These are phyloP conservation scores for Lemur catta DNA, from an alignment of 2,797 vertebrate genomes.

Conservation along the genomic window DNA sequence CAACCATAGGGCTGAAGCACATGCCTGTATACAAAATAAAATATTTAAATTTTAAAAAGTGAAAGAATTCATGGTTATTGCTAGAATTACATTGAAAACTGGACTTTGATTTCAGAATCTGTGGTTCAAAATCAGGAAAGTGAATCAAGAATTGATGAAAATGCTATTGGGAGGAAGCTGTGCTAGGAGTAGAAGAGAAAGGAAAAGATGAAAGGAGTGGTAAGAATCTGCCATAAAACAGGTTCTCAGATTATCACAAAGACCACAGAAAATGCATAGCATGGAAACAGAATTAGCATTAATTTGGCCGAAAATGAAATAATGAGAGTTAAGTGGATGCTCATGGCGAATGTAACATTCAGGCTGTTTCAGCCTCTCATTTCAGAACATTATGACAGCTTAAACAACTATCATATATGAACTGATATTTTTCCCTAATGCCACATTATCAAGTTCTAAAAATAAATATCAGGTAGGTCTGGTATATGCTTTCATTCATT, in stretches of 20 bases:
- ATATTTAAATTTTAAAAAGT: not conserved
- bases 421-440: not conserved
- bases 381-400: not conserved
- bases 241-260: slow-evolving; percentile 23
- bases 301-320: slow-evolving; percentile 62
- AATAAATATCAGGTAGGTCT: not conserved
- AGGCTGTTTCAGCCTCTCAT: not conserved
- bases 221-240: not conserved
- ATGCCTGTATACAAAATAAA: not conserved
- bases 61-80: not conserved
- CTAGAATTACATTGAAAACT: not conserved
- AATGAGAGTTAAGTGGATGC: slow-evolving; percentile 37
- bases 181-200: not conserved
- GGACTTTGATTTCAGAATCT: slow-evolving; percentile 15
- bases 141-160: not conserved
- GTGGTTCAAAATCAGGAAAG: slow-evolving; percentile 26
- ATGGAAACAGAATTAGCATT: slow-evolving; percentile 33
- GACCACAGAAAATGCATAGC: not conserved
- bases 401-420: not conserved
- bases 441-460: not conserved
- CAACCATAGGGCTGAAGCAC: not conserved
- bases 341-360: not conserved
- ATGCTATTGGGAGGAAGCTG: not conserved
- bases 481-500: not conserved
- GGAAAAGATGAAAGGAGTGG: not conserved